Conservation (phyloP, 2,797 vertebrate species). For the Phataginus tetradactyla region DNA sequence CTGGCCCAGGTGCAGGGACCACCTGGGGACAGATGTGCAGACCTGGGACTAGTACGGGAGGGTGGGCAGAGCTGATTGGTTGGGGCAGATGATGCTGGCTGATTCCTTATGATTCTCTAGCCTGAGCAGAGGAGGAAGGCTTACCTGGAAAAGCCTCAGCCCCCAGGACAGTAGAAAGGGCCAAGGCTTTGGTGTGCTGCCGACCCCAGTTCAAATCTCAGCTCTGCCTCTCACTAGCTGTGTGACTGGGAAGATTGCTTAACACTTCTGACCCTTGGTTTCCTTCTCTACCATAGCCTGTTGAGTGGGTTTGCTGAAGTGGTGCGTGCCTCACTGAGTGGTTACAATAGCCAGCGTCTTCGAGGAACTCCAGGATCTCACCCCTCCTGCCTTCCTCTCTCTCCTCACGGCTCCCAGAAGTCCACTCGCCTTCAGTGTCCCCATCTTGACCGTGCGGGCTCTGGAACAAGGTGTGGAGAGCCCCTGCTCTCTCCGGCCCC, state of each 20-base stretch:
- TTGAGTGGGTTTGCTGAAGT: not conserved
- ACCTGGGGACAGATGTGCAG: not conserved
- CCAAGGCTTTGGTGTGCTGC: not conserved
- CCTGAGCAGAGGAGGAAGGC: too few species aligned
- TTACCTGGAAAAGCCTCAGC: not conserved
- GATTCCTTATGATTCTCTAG: not conserved
- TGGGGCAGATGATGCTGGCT: not conserved
- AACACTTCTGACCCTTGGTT: not conserved
- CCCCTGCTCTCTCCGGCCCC: not conserved
- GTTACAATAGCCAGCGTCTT: not conserved
- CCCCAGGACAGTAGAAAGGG: not conserved
- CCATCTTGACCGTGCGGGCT: not conserved
- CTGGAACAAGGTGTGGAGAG: not conserved
- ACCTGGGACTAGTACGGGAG: not conserved
- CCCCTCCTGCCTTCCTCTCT: too few species aligned
- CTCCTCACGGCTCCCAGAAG: not conserved
- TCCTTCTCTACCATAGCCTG: not conserved
- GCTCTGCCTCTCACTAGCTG: not conserved
- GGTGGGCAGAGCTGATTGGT: not conserved
- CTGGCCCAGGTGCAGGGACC: not conserved
- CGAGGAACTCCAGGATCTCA: not conserved
- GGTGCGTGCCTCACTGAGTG: accelerated
- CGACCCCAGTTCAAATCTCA: not conserved
- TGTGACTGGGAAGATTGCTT: not conserved
- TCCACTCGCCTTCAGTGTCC: not conserved